Conservation (phyloP, 2,797 vertebrate species). For the Muraenolepis orangiensis region DNA sequence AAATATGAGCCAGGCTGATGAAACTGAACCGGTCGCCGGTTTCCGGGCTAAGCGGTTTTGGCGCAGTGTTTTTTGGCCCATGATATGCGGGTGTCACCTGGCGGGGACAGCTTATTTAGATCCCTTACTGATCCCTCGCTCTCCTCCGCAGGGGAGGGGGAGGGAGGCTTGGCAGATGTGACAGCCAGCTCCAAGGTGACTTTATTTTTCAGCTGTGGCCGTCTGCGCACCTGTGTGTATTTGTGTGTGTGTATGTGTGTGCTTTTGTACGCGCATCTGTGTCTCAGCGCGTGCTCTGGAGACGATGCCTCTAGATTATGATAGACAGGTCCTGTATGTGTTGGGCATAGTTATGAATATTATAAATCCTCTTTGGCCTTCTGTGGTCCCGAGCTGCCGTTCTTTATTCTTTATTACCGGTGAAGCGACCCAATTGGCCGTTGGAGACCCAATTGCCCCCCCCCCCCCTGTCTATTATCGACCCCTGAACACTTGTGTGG, state of each 20-base stretch:
- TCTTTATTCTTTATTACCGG: slow-evolving; percentile 16
- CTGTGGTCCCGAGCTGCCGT: slow-evolving; percentile 22
- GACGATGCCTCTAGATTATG: neutral
- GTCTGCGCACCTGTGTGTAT: neutral
- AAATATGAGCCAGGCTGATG: neutral
- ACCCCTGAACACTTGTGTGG: too few relatives aligned
- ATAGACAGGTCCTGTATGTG: slow-evolving; percentile 34
- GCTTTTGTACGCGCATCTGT: neutral
- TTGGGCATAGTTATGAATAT: slow-evolving; percentile 34
- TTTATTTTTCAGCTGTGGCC: neutral
- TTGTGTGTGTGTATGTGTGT: neutral
- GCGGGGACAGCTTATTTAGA: slow-evolving; percentile 28
- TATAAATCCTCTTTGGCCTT: slow-evolving; percentile 30
- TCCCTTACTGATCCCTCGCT: slow-evolving; percentile 24
- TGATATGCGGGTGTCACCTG: neutral
- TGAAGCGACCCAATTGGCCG: slow-evolving; percentile 29
- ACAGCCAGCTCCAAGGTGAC: slow-evolving; percentile 22
- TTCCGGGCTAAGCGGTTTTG: neutral
- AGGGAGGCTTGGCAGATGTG: slow-evolving; percentile 19
- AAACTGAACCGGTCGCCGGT: neutral
- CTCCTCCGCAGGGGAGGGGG: slow-evolving; percentile 13
- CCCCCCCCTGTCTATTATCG: neutral
- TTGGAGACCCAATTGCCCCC: too few relatives aligned
- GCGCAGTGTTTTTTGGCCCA: neutral
- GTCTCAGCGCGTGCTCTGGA: too few relatives aligned